These are phyloP conservation scores for Lobophora halterata DNA, from an alignment of 2,888 invertebrate genomes.

Conservation along the genomic window DNA sequence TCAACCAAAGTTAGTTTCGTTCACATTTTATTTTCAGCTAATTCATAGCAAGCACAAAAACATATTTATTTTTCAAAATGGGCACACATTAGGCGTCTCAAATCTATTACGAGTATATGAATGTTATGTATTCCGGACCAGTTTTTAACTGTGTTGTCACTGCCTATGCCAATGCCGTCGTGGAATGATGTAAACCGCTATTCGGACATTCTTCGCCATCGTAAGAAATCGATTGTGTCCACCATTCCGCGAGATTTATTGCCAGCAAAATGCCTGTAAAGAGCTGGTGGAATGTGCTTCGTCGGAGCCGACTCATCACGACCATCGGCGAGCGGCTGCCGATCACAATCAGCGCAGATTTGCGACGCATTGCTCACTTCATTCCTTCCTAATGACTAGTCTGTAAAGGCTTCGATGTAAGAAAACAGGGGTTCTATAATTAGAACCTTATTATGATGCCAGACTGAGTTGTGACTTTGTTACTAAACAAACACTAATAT, in stretches of 20 bases:
- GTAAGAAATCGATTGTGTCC: conserved; percentile 31
- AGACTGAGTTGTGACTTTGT: too few relatives aligned
- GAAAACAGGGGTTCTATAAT: too few relatives aligned
- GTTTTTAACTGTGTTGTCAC: conserved; percentile 14
- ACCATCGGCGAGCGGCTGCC: conserved; percentile 11
- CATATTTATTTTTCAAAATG: too few relatives aligned
- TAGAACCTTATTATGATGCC: too few relatives aligned
- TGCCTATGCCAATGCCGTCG: conserved; percentile 4
- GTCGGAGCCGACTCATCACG: conserved; percentile 32
- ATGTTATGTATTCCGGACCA: conserved; percentile 6
- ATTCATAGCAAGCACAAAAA: too few relatives aligned
- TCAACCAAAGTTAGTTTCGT: too few relatives aligned
- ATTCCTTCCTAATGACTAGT: conserved; percentile 33
- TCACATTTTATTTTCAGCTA: too few relatives aligned
- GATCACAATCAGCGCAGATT: conserved; percentile 31
- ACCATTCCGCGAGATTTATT: conserved; percentile 27
- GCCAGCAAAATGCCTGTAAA: conserved; percentile 42
- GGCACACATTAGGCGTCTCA: too few relatives aligned
- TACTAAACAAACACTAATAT: too few relatives aligned
- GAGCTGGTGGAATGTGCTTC: conserved; percentile 31
- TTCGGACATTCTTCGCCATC: conserved; percentile 28
- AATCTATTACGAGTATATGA: too few relatives aligned
- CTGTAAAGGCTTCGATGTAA: conserved; percentile 6
- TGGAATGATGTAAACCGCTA: conserved; percentile 27
- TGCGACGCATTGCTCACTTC: conserved; percentile 38